Conservation (phyloP, 2,797 vertebrate species). For the Nannoperca australis region DNA sequence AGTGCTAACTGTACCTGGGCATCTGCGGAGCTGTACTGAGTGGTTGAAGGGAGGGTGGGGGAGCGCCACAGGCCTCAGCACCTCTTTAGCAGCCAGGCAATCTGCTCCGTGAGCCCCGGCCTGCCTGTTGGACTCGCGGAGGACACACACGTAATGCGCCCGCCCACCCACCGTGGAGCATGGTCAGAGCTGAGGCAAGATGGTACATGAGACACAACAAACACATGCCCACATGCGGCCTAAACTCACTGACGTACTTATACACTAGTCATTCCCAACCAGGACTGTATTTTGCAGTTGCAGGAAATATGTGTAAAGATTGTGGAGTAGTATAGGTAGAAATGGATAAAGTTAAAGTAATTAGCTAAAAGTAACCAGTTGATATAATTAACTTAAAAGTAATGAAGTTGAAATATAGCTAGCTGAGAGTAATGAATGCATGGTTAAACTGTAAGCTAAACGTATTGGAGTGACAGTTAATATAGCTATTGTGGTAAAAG, state of each 20-base stretch:
- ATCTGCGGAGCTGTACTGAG: slow-evolving; percentile 79
- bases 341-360: not conserved
- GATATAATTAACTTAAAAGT: not conserved
- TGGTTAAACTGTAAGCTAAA: not conserved
- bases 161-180: slow-evolving; percentile 57
- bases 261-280: slow-evolving; percentile 26
- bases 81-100: slow-evolving; percentile 87
- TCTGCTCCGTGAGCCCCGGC: slow-evolving; percentile 76
- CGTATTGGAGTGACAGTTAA: too few species aligned
- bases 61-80: slow-evolving; percentile 67
- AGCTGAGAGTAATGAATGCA: not conserved
- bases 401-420: not conserved
- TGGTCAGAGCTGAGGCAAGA: slow-evolving; percentile 63
- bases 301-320: not conserved
- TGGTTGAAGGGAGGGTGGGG: slow-evolving; percentile 53
- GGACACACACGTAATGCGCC: slow-evolving; percentile 33
- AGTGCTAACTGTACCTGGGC: slow-evolving; percentile 81
- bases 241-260: slow-evolving; percentile 23
- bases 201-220: slow-evolving; percentile 68
- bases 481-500: not conserved
- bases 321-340: not conserved
- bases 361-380: not conserved
- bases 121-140: slow-evolving; percentile 51
- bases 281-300: not conserved
- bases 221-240: slow-evolving; percentile 49